Conservation (phyloP, 1,140 invertebrate species). For the Scaptomyza hsui region DNA sequence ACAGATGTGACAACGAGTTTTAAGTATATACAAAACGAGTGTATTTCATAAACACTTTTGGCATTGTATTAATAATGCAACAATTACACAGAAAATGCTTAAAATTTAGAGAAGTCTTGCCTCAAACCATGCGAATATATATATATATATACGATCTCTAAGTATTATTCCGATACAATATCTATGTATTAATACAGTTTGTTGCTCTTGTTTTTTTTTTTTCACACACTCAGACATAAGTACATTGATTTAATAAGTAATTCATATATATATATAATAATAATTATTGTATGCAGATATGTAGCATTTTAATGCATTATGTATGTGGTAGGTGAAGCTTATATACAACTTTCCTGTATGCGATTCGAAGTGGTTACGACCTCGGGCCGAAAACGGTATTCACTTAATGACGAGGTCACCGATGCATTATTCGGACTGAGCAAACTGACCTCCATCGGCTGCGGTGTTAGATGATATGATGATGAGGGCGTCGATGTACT, state of each 20-base stretch:
- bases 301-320: slow-evolving; percentile 22
- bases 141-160: slow-evolving; percentile 40
- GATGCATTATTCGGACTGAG: slow-evolving; percentile 84
- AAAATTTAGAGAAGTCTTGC: slow-evolving; percentile 77
- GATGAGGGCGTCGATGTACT: slow-evolving; percentile 78
- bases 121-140: slow-evolving; percentile 77
- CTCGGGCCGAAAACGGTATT: slow-evolving; percentile 88
- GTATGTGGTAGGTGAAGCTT: slow-evolving; percentile 77
- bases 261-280: slow-evolving; percentile 2
- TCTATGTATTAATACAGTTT: slow-evolving; percentile 66
- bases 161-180: slow-evolving; percentile 71
- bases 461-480: slow-evolving; percentile 80
- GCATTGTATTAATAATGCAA: slow-evolving; percentile 60
- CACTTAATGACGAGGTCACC: slow-evolving; percentile 86
- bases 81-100: slow-evolving; percentile 71
- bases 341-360: slow-evolving; percentile 95
- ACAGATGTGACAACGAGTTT: slow-evolving; percentile 71
- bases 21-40: slow-evolving; percentile 71
- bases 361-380: slow-evolving; percentile 92
- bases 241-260: slow-evolving; percentile 30
- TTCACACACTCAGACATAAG: slow-evolving; percentile 57
- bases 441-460: slow-evolving; percentile 83
- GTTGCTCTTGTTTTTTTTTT: slow-evolving; percentile 28
- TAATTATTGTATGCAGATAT: slow-evolving; percentile 30
- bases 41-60: slow-evolving; percentile 66